phyloP scores from a whole-genome alignment of 1,140 invertebrate genomes.

The Mya arenaria region DNA sequence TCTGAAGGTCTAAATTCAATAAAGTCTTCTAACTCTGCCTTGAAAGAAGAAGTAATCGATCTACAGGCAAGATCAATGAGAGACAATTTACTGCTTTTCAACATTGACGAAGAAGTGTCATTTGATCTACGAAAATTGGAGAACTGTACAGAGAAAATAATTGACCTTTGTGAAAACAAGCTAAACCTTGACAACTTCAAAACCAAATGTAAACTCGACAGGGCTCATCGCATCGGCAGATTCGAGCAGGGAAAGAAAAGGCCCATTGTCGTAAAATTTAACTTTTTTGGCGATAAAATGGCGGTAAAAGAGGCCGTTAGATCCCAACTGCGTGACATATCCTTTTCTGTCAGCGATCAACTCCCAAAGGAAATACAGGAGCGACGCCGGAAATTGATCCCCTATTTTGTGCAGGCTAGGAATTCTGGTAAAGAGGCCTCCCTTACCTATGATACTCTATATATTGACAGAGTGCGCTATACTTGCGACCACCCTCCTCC shows the following conservation, averaged over 20 bases:
- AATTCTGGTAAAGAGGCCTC: neutral
- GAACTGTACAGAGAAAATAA: neutral
- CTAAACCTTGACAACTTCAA: too few relatives aligned
- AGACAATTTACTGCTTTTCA: neutral
- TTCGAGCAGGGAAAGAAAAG: neutral
- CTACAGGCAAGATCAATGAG: conserved; percentile 2
- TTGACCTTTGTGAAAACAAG: neutral
- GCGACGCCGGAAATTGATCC: neutral
- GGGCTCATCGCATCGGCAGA: conserved; percentile 5
- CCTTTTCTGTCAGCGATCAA: neutral
- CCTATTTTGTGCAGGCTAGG: neutral
- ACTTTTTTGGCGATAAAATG: conserved; percentile 5
- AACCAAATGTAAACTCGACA: conserved; percentile 38
- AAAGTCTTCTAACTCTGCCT: neutral
- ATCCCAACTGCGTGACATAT: neutral
- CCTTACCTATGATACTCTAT: conserved; percentile 16
- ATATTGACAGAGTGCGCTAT: conserved; percentile 1
- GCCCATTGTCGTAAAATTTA: conserved; percentile 38
- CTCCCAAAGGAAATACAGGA: conserved; percentile 1
- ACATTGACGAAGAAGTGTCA: neutral
- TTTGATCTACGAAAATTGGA: neutral
- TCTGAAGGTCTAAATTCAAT: neutral
- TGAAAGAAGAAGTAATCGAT: conserved; percentile 1
- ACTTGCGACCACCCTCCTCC: neutral
- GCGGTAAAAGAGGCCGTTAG: neutral